Conservation (phyloP, 2,888 invertebrate genomes). For the Loripinus fragilis region DNA sequence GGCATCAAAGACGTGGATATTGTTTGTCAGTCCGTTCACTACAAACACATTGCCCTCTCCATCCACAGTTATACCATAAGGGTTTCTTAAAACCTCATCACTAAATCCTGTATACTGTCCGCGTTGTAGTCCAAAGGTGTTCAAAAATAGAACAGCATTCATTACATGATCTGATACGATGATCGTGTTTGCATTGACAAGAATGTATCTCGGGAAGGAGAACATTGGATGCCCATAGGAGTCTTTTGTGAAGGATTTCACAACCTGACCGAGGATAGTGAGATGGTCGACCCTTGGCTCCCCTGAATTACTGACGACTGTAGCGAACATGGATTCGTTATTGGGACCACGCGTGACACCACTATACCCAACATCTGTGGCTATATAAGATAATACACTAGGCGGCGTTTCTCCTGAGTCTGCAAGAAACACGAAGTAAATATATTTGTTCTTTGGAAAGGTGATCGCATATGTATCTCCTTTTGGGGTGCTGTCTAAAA, state of each 20-base stretch:
- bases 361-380: constrained; percentile 25
- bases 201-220: constrained; percentile 32
- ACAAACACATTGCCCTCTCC: constrained; percentile 33
- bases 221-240: constrained; percentile 14
- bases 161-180: constrained; percentile 40
- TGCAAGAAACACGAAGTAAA: constrained; percentile 15
- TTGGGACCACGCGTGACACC: constrained; percentile 18
- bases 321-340: background rate
- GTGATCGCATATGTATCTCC: constrained; percentile 22
- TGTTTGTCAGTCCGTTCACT: constrained; percentile 37
- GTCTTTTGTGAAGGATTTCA: constrained; percentile 9
- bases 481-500: background rate
- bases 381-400: background rate
- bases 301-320: constrained; percentile 15
- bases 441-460: constrained; percentile 21
- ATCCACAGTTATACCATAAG: constrained; percentile 34
- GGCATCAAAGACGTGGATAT: constrained; percentile 37
- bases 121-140: constrained; percentile 17
- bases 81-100: constrained; percentile 26
- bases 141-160: constrained; percentile 29
- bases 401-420: background rate
- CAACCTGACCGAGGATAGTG: background rate
- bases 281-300: constrained; percentile 34
- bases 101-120: constrained; percentile 27
- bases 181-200: background rate